Evolutionary conservation across 2,888 invertebrate species (phyloP), one percentile per base, ranked within the genome.

Genomic region (Steromphala cineraria): DNA sequence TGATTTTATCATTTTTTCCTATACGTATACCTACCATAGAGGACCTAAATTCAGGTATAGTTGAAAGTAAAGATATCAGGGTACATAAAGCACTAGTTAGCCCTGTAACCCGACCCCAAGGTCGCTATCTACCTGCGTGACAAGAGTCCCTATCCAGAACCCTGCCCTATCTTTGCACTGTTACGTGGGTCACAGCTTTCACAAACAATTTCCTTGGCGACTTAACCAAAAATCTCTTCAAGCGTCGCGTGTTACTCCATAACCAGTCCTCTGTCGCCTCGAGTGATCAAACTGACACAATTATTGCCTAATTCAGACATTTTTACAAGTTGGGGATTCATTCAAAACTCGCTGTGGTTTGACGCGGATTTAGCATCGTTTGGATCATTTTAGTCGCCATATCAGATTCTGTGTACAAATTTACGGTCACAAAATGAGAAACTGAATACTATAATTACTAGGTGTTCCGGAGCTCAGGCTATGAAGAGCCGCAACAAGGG

Each of bases 341-440:
- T 10, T 46, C 46, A 46, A 8, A 46, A 46, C 46, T 46, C 46
- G 46, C 46, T 8, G 46, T 46, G 10, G 46, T 46, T 24, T 5
- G 31, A 71, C 31, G 40, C 36, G 40, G 40, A 71, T 71, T 71
- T 71, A 31, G 36, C 40, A 36, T 36, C 40, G 17, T 40, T 36
- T 36, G 31, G 19, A 71, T 71, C 71, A 21, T n/a, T n/a, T 13
- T 36, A 40, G 31, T 40, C 40, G 71, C 71, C 71, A 71, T 71
- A 71, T 71, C 71, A 36, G 31, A 28, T 71, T 71, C 71, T 71
- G 17, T 19, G 71, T 36, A 71, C 71, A 71, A 71, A 71, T 71
- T 71, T 71, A 71, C 71, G 40, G 71, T 71, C 71, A 71, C 71
- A 71, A 71, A 71, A 71, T 31, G n/a, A 36, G 31, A 19, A 71